phyloP scores from a whole-genome alignment of 2,113 vertebrate species.

The Myotis yumanensis region DNA sequence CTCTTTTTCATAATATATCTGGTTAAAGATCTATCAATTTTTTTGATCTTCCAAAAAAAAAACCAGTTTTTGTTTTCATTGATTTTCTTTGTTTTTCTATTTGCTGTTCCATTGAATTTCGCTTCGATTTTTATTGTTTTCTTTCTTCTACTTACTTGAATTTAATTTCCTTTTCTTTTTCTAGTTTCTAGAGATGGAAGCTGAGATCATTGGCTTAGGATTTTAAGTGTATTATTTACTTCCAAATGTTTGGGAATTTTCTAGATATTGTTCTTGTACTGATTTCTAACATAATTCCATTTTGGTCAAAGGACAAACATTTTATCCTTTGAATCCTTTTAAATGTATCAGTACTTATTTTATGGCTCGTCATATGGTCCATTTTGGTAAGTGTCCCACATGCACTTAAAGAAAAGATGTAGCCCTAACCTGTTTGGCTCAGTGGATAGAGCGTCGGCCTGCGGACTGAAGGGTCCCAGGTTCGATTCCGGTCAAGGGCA shows the following conservation, averaged over 20 bases:
- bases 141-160: neutral
- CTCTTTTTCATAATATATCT: neutral
- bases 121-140: neutral
- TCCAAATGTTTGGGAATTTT: neutral
- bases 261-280: neutral
- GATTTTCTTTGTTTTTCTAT: neutral
- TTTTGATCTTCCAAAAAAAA: neutral
- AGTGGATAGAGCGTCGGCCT: too few relatives aligned
- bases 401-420: neutral
- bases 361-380: neutral
- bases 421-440: too few relatives aligned
- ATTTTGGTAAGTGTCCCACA: neutral
- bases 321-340: neutral
- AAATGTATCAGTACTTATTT: neutral
- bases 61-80: neutral
- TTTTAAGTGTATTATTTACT: neutral
- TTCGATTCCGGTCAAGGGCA: too few relatives aligned
- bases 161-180: neutral
- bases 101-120: neutral
- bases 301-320: neutral
- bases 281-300: neutral
- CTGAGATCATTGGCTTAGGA: neutral
- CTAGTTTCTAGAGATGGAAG: neutral
- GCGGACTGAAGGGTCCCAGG: too few relatives aligned
- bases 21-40: neutral